Evolutionary conservation across 1,140 invertebrate genomes (phyloP), one percentile per base, ranked within the genome.

Genomic region (Palaemon carinicauda): DNA sequence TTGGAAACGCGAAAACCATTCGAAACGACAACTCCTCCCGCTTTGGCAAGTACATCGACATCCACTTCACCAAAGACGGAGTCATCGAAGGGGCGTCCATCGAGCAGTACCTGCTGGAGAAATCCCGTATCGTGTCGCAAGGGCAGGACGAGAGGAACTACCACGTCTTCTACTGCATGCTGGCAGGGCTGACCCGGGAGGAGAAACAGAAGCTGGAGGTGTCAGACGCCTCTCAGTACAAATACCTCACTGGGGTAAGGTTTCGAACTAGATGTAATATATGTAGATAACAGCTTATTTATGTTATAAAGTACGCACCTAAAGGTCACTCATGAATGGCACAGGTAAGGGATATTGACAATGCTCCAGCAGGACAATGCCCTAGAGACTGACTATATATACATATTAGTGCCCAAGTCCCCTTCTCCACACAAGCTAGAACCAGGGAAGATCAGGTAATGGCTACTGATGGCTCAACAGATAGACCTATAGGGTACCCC

Each of bases 1-100:
- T 99, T 92, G 98, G 98, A 83, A 99, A 99, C 93, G 98, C 98
- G 7, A 99, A 99, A 92, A 99, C 98, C 0, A 97, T 99, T 73
- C 94, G 98, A 82, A 99, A 99, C 91, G 98, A 99, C 91, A 99
- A 99, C 91, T 99, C 98, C 0, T 99, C 97, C 51, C 93, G 98
- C 85, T 99, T 99, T 92, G 97, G 97, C 73, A 98, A 98, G 92
- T 98, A 98, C 91, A 99, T 99, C 90, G 98, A 99, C 91, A 99
- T 99, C 90, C 97, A 99, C 92, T 99, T 99, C 91, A 99, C 96
- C 91, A 94, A 95, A 51, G 93, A 94, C 88, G 98, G 98, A 17
- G 96, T 98, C 0, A 99, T 99, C 86, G 98, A 99, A 92, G 98
- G 98, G 29, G 98, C 98, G 17, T 98, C 98, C 92, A 99, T 99